These are phyloP conservation scores for Ophiodon elongatus DNA, from an alignment of 2,113 vertebrate species.

Conservation along the genomic window DNA sequence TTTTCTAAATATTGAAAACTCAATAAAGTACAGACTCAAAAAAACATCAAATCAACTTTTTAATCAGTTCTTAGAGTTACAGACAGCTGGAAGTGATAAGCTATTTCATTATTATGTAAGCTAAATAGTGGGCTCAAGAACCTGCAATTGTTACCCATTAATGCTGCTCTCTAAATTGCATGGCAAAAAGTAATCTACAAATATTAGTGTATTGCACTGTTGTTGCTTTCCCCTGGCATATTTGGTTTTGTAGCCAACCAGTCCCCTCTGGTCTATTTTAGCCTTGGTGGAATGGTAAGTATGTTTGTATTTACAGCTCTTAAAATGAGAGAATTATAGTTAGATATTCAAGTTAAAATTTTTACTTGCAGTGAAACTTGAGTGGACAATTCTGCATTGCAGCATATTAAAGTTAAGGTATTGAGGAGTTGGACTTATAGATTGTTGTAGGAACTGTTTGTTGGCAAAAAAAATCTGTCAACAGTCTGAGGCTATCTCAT, in stretches of 20 bases:
- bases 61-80: background rate
- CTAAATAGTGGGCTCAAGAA: background rate
- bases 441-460: conserved; percentile 9
- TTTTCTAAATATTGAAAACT: conserved; percentile 38
- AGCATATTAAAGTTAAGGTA: background rate
- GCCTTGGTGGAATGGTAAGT: conserved; percentile 51
- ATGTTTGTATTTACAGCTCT: conserved; percentile 67
- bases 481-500: conserved; percentile 68
- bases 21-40: background rate
- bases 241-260: conserved; percentile 16
- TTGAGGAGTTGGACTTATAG: background rate
- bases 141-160: background rate
- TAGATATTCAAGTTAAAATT: conserved; percentile 10
- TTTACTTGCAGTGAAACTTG: background rate
- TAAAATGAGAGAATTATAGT: conserved; percentile 1
- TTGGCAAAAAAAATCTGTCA: conserved; percentile 59
- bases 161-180: background rate
- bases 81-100: background rate
- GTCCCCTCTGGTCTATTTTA: conserved; percentile 65
- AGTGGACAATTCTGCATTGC: background rate
- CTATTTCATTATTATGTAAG: conserved; percentile 1
- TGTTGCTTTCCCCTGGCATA: background rate
- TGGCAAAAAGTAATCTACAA: background rate
- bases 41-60: conserved; percentile 18
- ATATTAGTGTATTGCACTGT: background rate